Percentiles rank a stretch among this genome's conserved stretches.
Conservation (phyloP, 2,888 invertebrate species). For the Autographa pulchrina region DNA sequence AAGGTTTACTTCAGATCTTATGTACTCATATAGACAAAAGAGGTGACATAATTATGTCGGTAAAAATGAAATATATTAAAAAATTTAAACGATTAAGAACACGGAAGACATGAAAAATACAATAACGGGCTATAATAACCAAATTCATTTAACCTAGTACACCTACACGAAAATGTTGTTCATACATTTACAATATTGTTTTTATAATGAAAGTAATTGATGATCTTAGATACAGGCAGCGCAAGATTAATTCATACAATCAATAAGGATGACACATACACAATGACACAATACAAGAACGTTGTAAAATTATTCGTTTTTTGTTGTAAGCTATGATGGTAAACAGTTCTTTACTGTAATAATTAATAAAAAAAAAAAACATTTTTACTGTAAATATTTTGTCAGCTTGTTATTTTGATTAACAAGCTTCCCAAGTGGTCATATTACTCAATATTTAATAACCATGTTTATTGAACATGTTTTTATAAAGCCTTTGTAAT, state of each 20-base stretch:
- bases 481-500: neutral
- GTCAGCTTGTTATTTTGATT: neutral
- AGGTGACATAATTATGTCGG: neutral
- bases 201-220: conserved; percentile 31
- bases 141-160: neutral
- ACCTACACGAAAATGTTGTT: conserved; percentile 9
- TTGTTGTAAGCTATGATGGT: conserved; percentile 5
- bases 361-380: conserved; percentile 6
- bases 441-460: neutral
- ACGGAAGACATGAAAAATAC: neutral
- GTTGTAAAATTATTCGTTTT: neutral
- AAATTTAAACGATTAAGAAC: neutral
- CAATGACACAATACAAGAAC: conserved; percentile 19
- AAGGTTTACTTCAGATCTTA: too few species aligned
- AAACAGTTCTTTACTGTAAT: neutral
- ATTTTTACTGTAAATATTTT: neutral
- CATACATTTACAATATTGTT: conserved; percentile 28
- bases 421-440: neutral
- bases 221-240: conserved; percentile 32
- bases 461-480: neutral
- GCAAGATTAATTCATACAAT: conserved; percentile 39
- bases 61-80: neutral
- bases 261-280: conserved; percentile 50
- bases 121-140: conserved; percentile 1
- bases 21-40: neutral